phyloP scores from a whole-genome alignment of 2,113 vertebrate genomes.

The Rana temporaria region DNA sequence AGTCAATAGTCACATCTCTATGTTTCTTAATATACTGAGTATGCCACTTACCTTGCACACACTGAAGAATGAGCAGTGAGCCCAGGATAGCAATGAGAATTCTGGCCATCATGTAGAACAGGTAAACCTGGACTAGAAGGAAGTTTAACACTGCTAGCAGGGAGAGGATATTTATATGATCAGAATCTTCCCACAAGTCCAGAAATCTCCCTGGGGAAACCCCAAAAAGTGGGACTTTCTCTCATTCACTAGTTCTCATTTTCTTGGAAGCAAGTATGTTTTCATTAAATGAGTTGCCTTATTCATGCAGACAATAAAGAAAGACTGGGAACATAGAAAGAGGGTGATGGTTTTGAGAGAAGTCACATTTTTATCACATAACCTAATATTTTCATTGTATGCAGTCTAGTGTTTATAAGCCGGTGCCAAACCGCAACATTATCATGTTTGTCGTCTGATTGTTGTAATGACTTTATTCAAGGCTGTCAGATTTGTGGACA shows the following conservation, averaged over 20 bases:
- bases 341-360: no score
- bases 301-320: background rate
- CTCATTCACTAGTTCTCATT: background rate
- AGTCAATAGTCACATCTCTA: no score
- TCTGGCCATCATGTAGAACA: background rate
- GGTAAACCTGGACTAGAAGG: accelerated
- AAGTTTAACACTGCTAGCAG: background rate
- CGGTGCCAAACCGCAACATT: no score
- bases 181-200: background rate
- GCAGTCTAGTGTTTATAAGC: no score
- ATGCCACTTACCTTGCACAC: background rate
- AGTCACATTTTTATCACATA: no score
- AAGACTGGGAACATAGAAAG: no score
- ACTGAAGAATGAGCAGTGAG: background rate
- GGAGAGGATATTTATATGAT: slow-evolving; percentile 7
- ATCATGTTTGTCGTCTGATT: no score
- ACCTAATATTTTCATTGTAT: no score
- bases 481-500: no score
- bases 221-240: slow-evolving; percentile 10
- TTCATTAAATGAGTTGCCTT: background rate
- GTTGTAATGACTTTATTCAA: no score
- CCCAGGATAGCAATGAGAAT: background rate
- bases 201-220: slow-evolving; percentile 2
- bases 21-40: no score
- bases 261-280: background rate